Evolutionary conservation across 2,113 vertebrate species (phyloP), one percentile per base, ranked within the genome.

Genomic region (Lycocorax pyrrhopterus): DNA sequence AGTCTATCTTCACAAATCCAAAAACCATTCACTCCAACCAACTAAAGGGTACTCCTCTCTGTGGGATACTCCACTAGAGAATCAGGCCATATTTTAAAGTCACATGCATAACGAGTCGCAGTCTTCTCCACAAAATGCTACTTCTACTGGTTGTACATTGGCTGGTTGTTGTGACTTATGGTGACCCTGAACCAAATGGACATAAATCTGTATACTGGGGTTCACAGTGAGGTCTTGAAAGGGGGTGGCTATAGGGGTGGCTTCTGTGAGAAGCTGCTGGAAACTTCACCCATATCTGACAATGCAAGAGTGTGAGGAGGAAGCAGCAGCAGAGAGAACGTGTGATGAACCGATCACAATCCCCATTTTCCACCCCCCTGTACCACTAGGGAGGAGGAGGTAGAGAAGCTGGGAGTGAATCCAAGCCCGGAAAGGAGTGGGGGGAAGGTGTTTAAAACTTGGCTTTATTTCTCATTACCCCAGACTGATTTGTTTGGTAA

Each of bases 311-410:
- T 19, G 30, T 14, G 30, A 53, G 8, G 19, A 85, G 41, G 22
- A 37, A 67, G 52, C 32, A 66, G 62, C 8, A 81, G 39, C 44
- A 76, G 44, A 71, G 16, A 53, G 8, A 58, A 35, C 4, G 25
- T 16, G 21, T 4, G 8, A 51, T 26, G 16, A 85, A 78, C 37
- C 2, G 2, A 56, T 22, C 2, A 4, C 26, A 83, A 9, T 13
- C 29, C 25, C 30, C 27, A 21, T 25, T 49, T 39, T 55, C n/a
- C 12, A 16, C 13, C 4, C 6, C 62, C 3, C 2, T 14, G 17
- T 4, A 9, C 41, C 2, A 1, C 46, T 12, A 7, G 0, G 9
- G 5, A 53, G 1, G 25, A 52, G 18, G n/a, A 64, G 55, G 44
- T 0, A 71, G n/a, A 46, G 18, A 75, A 80, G 63, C 5, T 9